A percentile compares a stretch with the other conserved stretches of the same genome.
Evolutionary conservation across 1,140 invertebrate genomes (phyloP).

Genomic region (Neotoxoptera formosana): DNA sequence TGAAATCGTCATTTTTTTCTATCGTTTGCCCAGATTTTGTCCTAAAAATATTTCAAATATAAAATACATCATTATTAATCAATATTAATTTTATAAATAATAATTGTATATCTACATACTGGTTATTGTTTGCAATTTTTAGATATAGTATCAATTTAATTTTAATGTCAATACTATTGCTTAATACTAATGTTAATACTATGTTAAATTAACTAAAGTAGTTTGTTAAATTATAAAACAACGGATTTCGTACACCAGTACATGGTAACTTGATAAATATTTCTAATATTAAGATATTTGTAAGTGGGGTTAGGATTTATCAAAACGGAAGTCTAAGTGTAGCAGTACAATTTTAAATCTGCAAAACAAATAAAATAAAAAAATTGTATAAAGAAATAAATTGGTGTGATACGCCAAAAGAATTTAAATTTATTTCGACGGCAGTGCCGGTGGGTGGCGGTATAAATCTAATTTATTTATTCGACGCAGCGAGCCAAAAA

Average conservation of each 20-base stretch:
- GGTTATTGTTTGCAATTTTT: not conserved
- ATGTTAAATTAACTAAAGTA: no score
- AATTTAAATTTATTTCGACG: not conserved
- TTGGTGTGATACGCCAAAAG: not conserved
- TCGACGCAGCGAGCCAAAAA: not conserved
- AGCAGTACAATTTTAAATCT: not conserved
- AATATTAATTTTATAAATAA: not conserved
- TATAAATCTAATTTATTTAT: not conserved
- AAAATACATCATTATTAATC: not conserved
- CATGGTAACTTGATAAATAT: not conserved
- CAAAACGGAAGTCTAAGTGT: not conserved
- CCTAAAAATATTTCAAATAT: not conserved
- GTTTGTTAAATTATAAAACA: not conserved
- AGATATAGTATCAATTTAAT: not conserved
- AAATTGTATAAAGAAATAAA: not conserved
- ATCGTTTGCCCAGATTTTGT: not conserved
- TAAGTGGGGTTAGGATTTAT: not conserved
- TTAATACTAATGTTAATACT: no score
- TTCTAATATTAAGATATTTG: not conserved
- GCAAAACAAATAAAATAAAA: not conserved
- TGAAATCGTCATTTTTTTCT: not conserved
- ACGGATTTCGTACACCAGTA: not conserved
- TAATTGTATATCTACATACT: not conserved
- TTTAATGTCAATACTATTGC: not conserved
- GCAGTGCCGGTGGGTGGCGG: not conserved